phyloP scores from a whole-genome alignment of 1,140 invertebrate genomes.

The Psilanteris sp. region DNA sequence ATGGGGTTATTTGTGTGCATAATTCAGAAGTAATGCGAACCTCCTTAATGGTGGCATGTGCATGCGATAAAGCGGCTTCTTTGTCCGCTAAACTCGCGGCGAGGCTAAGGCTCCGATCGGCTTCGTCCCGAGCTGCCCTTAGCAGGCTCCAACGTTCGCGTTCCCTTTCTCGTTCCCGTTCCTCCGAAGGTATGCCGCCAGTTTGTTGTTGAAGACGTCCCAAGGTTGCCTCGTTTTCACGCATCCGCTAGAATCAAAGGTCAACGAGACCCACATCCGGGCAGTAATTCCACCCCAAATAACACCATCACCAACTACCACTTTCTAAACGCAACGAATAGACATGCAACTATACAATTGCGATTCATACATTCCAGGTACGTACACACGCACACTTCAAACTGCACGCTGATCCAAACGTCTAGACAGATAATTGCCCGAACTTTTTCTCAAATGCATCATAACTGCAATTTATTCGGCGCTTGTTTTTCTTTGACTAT shows the following conservation, averaged over 20 bases:
- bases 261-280: slow-evolving; percentile 82
- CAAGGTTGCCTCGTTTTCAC: slow-evolving; percentile 86
- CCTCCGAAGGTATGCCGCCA: slow-evolving; percentile 75
- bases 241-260: slow-evolving; percentile 83
- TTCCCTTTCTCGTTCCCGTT: slow-evolving; percentile 89
- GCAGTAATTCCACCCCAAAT: slow-evolving; percentile 75
- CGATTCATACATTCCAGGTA: neutral
- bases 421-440: slow-evolving; percentile 51
- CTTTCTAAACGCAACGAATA: slow-evolving; percentile 15
- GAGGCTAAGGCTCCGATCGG: slow-evolving; percentile 90
- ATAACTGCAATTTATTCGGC: slow-evolving; percentile 22
- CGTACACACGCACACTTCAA: slow-evolving; percentile 1
- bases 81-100: slow-evolving; percentile 91
- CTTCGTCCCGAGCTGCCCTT: slow-evolving; percentile 92
- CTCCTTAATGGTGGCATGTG: slow-evolving; percentile 90
- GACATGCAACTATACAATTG: slow-evolving; percentile 38
- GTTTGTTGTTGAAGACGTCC: slow-evolving; percentile 81
- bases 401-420: slow-evolving; percentile 9
- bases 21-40: slow-evolving; percentile 76
- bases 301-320: slow-evolving; percentile 60
- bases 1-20: too few relatives aligned
- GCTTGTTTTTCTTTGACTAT: slow-evolving; percentile 24
- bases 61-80: slow-evolving; percentile 90
- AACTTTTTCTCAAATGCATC: slow-evolving; percentile 45
- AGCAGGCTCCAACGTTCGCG: slow-evolving; percentile 92